Conservation (phyloP, 64 coral and sea anemone genomes). For the Porites australiensis region DNA sequence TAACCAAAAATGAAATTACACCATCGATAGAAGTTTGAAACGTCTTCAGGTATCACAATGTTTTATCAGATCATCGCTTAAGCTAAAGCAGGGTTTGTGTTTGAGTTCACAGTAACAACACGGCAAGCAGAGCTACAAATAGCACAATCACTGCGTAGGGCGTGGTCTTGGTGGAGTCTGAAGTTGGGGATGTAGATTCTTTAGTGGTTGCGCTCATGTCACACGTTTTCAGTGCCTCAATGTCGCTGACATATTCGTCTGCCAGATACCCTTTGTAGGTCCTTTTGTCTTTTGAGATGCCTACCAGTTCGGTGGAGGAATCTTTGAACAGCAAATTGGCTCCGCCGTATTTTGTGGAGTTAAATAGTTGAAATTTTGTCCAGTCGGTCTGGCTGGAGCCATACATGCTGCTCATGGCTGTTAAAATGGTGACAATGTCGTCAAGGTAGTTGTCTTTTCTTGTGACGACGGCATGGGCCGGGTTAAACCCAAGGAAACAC, state of each 20-base stretch:
- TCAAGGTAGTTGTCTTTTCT: neutral
- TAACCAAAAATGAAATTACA: too few species aligned
- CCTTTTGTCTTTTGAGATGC: neutral
- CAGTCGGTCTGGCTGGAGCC: neutral
- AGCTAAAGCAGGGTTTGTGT: too few species aligned
- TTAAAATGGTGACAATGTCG: conserved; percentile 2
- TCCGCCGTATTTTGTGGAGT: neutral
- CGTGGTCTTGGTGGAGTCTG: too few species aligned
- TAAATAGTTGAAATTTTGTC: conserved; percentile 15
- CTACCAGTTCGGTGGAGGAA: conserved; percentile 35
- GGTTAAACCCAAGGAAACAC: conserved; percentile 20
- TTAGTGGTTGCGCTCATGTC: neutral
- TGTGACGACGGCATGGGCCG: conserved; percentile 17
- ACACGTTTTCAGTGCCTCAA: conserved; percentile 25
- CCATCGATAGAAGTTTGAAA: too few species aligned
- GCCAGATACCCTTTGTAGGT: conserved; percentile 45
- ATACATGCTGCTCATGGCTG: neutral
- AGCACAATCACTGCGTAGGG: too few species aligned
- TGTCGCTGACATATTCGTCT: neutral
- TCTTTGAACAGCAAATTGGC: conserved; percentile 72
- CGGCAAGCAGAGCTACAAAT: too few species aligned
- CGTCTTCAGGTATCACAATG: too few species aligned
- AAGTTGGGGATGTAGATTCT: too few species aligned
- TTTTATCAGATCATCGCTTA: too few species aligned
- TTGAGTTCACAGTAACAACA: too few species aligned